These are phyloP conservation scores for Champsocephalus esox DNA, from an alignment of 2,797 vertebrate genomes.

Conservation along the genomic window DNA sequence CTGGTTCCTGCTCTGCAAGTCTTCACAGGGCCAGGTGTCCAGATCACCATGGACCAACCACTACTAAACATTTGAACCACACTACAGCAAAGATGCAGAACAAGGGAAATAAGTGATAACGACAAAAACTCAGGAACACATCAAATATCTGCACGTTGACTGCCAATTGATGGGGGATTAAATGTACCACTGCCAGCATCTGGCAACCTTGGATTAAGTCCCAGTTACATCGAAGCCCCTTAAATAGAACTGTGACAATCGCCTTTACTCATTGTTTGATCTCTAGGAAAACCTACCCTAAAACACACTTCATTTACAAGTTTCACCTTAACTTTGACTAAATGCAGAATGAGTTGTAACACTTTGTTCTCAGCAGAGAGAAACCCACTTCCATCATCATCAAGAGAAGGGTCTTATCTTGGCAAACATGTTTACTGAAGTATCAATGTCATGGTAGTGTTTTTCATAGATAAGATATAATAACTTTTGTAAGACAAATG, in stretches of 20 bases:
- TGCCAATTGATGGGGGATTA: neutral
- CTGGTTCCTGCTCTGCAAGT: neutral
- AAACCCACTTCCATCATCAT: neutral
- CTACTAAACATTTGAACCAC: neutral
- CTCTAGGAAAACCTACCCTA: neutral
- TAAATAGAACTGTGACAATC: neutral
- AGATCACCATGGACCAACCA: neutral
- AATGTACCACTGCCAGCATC: neutral
- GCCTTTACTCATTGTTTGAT: neutral
- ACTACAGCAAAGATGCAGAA: neutral
- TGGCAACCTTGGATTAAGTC: constrained; percentile 25
- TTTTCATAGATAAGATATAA: neutral
- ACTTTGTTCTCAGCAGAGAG: neutral
- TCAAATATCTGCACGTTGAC: constrained; percentile 4
- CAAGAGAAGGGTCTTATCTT: neutral
- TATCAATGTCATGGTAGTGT: neutral
- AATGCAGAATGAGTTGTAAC: neutral
- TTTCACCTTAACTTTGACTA: neutral
- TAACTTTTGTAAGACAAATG: neutral
- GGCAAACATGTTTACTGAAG: neutral
- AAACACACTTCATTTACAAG: neutral
- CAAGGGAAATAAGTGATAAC: neutral
- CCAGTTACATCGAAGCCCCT: neutral
- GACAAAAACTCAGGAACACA: neutral
- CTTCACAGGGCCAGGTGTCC: constrained; percentile 7